Conservation (phyloP, 2,113 vertebrate species). For the Stictonetta naevosa region DNA sequence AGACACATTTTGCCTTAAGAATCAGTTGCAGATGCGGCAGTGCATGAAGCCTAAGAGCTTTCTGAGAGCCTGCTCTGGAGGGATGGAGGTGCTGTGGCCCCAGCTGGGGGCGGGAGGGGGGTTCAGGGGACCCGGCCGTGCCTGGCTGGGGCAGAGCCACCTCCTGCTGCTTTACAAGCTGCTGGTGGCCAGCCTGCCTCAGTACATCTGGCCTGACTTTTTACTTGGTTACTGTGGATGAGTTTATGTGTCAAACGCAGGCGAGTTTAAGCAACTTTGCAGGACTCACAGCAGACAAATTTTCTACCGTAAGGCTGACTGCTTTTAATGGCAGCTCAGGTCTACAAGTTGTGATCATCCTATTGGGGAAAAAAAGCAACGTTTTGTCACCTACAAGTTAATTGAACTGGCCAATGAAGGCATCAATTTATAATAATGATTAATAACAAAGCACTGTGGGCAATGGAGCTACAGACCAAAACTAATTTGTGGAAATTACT, state of each 20-base stretch:
- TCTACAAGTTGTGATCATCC: not conserved
- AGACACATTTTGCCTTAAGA: not conserved
- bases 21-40: not conserved
- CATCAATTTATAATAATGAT: slow-evolving; percentile 56
- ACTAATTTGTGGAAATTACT: slow-evolving; percentile 67
- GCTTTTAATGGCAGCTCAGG: not conserved
- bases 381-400: slow-evolving; percentile 22
- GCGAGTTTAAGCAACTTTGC: not conserved
- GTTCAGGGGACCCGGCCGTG: rapidly evolving
- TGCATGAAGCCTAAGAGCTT: not conserved
- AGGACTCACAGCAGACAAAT: not conserved
- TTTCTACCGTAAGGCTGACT: not conserved
- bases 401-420: not conserved
- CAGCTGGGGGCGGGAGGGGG: not conserved
- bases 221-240: not conserved
- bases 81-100: not conserved
- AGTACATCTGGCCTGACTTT: not conserved
- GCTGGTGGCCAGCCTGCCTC: not conserved
- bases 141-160: not conserved
- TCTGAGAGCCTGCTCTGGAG: not conserved
- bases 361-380: not conserved
- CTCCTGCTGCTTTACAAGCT: not conserved
- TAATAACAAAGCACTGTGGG: slow-evolving; percentile 41
- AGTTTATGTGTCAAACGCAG: not conserved
- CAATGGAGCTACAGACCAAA: slow-evolving; percentile 37